Evolutionary conservation across 2,888 invertebrate genomes (phyloP).

Genomic region (Apamea epomidion): DNA sequence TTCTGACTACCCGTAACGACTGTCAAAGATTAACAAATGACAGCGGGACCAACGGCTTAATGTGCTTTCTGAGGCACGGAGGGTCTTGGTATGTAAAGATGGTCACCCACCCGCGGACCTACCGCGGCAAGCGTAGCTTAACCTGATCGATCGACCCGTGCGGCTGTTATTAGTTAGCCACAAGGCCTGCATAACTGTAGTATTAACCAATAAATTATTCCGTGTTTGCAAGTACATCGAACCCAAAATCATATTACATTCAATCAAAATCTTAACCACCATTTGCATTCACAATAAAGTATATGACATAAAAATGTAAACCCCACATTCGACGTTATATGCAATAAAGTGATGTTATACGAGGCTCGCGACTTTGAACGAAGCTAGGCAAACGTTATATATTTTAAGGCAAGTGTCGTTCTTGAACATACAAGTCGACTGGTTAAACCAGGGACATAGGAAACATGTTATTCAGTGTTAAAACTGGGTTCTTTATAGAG

Average conservation of each 20-base stretch:
- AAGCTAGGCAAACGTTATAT: not conserved
- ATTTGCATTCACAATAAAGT: constrained; percentile 31
- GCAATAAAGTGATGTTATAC: constrained; percentile 48
- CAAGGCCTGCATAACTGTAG: no score
- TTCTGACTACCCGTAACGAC: no score
- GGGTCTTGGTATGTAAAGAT: no score
- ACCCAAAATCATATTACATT: not conserved
- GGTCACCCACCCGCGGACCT: no score
- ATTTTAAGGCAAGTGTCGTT: constrained; percentile 8
- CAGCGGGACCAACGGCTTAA: no score
- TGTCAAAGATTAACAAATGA: no score
- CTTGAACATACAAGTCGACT: constrained; percentile 17
- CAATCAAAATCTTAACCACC: constrained; percentile 37
- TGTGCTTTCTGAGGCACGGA: no score
- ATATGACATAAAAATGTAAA: constrained; percentile 41
- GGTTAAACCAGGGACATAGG: not conserved
- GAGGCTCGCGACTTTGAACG: constrained; percentile 17
- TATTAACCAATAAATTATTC: no score
- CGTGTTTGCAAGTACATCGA: not conserved
- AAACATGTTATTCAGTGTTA: not conserved
- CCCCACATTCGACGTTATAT: constrained; percentile 22
- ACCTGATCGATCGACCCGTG: no score
- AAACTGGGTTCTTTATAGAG: not conserved
- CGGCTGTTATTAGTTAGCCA: no score
- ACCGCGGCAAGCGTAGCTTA: no score